Percentiles rank a stretch among this genome's conserved stretches.
These are phyloP conservation scores for Chymomyza amoena DNA, from an alignment of 2,888 invertebrate genomes.

Conservation along the genomic window DNA sequence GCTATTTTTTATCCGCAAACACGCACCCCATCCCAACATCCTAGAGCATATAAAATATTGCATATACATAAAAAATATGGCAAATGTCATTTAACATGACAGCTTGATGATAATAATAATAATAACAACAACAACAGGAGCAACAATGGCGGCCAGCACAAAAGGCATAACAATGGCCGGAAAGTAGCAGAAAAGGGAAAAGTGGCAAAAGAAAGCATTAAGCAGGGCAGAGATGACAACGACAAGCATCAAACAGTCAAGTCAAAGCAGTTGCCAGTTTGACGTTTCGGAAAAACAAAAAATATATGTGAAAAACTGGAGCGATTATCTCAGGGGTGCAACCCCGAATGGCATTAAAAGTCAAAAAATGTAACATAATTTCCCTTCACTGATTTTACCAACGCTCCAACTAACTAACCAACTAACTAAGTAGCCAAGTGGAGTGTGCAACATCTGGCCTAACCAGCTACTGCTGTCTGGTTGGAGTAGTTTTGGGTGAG, in stretches of 20 bases:
- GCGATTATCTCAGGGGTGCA: slow-evolving; percentile 6
- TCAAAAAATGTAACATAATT: not conserved
- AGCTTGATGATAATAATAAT: slow-evolving; percentile 74
- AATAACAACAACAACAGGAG: slow-evolving; percentile 61
- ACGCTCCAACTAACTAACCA: not conserved
- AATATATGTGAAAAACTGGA: slow-evolving; percentile 13
- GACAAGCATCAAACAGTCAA: not conserved
- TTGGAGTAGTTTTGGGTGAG: not conserved
- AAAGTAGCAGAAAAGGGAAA: slow-evolving; percentile 14
- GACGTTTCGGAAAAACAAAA: not conserved
- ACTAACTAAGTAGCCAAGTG: not conserved
- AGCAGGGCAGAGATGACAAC: slow-evolving; percentile 17
- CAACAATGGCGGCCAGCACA: slow-evolving; percentile 4
- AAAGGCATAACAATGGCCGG: slow-evolving; percentile 15
- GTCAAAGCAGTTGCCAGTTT: not conserved
- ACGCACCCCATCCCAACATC: too few species aligned
- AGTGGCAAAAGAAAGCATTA: not conserved
- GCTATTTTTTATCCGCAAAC: not conserved
- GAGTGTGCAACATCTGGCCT: not conserved
- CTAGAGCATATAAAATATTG: slow-evolving; percentile 25
- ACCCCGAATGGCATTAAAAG: slow-evolving; percentile 11
- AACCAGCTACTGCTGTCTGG: not conserved
- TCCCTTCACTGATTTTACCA: not conserved
- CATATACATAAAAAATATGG: slow-evolving; percentile 63
- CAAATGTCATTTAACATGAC: slow-evolving; percentile 75